Base-by-base conservation (phyloP, 2,888 invertebrate genomes). In the Diabrotica balteata region DNA sequence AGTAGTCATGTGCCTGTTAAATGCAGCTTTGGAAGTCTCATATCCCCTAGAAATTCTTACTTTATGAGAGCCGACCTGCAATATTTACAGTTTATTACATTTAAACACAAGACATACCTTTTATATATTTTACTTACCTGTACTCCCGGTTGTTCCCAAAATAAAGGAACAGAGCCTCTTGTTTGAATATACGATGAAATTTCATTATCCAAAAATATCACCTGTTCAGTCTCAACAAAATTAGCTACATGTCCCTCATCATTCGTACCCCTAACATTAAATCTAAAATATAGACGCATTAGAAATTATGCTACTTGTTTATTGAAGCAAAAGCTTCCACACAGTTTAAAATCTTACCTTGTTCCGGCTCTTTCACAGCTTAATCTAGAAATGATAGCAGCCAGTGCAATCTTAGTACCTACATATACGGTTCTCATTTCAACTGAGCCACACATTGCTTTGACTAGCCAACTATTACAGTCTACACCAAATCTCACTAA, bases 161-260 rank as follows among this genome's bases (percentile, higher is more conserved):
- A 99, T 32, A 99, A 86, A 0, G 99, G 98, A 0, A 99, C 97
- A 0, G 98, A 98, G 0, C 99, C 99, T 76, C 98, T 88, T 0
- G 96, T 96, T 85, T 95, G 95, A 9, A 99, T 86, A 81, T 93
- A 95, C 7, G 97, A 97, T 7, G 94, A 90, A 6, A 96, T 90
- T 80, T 95, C 92, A 78, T 96, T 93, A 81, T 98, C 98, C 77
- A 95, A 88, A 81, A 91, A 94, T 76, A 96, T 93, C 11, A 97
- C 94, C 87, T 99, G 99, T 85, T 99, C 99, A 0, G 99, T 99
- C 88, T 99, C 99, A 44, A 98, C 98, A 88, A 99, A 99, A 87
- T 99, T 99, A 1, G 99, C 99, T 11, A 99, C 99, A 86, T 97
- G 94, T 0, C 99, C 99, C 83, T 97, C 96, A 86, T 99, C 99